A percentile compares a stretch with the other conserved stretches of the same genome.
Conservation (phyloP, 2,888 invertebrate species). For the Sphaerophoria taeniata region DNA sequence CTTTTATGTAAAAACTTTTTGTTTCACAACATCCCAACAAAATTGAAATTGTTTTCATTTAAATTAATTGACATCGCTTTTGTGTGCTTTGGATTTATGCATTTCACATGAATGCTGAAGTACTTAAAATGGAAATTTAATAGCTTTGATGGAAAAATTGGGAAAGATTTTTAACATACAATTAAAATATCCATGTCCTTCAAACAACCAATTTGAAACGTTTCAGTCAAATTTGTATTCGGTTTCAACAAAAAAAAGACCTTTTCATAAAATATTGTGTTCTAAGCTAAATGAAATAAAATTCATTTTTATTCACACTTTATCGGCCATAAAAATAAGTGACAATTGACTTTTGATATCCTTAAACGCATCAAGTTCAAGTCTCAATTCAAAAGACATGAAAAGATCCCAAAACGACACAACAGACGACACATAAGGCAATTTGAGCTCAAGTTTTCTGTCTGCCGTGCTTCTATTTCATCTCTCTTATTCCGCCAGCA, state of each 20-base stretch:
- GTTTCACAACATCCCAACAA: neutral
- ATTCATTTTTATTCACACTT: neutral
- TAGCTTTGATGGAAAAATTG: too few relatives aligned
- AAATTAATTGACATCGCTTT: too few relatives aligned
- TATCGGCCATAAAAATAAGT: constrained; percentile 4
- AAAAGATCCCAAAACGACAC: constrained; percentile 16
- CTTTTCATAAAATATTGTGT: too few relatives aligned
- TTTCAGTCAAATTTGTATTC: too few relatives aligned
- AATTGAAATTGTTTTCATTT: neutral
- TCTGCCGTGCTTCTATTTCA: constrained; percentile 1
- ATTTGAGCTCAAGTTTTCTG: neutral
- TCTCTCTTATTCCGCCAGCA: too few relatives aligned
- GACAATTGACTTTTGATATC: constrained; percentile 23
- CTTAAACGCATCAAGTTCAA: neutral
- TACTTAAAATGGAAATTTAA: too few relatives aligned
- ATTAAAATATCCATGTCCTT: too few relatives aligned
- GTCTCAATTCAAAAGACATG: neutral
- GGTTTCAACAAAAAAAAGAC: too few relatives aligned
- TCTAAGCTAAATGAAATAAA: too few relatives aligned
- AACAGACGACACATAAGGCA: constrained; percentile 3
- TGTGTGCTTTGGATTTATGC: neutral
- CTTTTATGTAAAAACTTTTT: neutral
- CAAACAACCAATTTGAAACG: too few relatives aligned
- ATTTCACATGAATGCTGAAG: neutral
- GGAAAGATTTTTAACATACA: too few relatives aligned